phyloP scores from a whole-genome alignment of 2,113 vertebrate genomes.

The Excalfactoria chinensis region DNA sequence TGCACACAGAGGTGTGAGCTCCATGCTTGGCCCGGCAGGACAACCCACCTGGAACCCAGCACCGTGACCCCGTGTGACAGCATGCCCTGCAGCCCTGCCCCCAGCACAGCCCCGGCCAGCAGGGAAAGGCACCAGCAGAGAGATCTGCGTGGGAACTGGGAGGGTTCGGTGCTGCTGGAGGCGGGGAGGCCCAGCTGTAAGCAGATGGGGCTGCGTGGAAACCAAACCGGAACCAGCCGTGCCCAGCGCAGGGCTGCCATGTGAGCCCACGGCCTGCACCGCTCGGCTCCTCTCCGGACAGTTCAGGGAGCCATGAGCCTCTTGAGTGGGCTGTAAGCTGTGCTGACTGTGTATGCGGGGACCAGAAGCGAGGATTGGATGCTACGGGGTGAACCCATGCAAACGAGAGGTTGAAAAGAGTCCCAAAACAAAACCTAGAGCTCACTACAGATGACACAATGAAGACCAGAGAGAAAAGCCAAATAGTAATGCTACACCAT shows the following conservation, averaged over 20 bases:
- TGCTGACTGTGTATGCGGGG: slow-evolving; percentile 92
- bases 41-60: neutral
- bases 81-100: neutral
- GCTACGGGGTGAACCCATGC: slow-evolving; percentile 95
- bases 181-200: neutral
- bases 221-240: neutral
- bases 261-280: neutral
- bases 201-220: rapidly evolving
- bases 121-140: neutral
- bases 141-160: neutral
- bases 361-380: slow-evolving; percentile 83
- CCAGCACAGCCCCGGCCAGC: neutral
- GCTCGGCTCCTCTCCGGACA: neutral
- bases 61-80: neutral
- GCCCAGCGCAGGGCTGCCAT: neutral
- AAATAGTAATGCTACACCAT: slow-evolving; percentile 87
- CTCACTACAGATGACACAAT: slow-evolving; percentile 96
- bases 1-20: neutral
- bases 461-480: slow-evolving; percentile 90
- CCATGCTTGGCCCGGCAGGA: neutral
- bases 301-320: slow-evolving; percentile 57
- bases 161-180: neutral
- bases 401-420: slow-evolving; percentile 87
- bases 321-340: slow-evolving; percentile 87
- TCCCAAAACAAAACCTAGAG: slow-evolving; percentile 93